Evolutionary conservation across 2,797 vertebrate genomes (phyloP), one percentile per base, ranked within the genome.

Genomic region (Rhabdomys pumilio): DNA sequence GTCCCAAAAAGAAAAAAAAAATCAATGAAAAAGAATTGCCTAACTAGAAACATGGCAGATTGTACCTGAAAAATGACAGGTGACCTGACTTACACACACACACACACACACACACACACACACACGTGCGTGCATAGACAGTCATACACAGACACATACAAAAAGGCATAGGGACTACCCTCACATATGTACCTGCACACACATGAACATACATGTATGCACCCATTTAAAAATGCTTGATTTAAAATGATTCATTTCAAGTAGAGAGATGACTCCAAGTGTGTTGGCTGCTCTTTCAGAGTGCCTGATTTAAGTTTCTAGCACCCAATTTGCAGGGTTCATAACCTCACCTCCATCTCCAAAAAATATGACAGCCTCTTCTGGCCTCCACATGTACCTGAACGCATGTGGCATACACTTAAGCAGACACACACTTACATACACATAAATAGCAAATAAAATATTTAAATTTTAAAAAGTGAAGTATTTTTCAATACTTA

Each of bases 401-500:
- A 0, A 55, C 1, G 6, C 22, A 73, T 15, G 24, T 57, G 15
- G 15, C 8, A 57, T 29, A 57, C 67, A 81, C 20, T 38, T 31
- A 88, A 50, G 29, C 9, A 57, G 22, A 87, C n/a, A 73, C 12
- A 57, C 24, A 55, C 13, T 38, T 17, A 55, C 24, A 87, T 19
- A 53, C 14, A 55, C 22, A 73, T 9, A 73, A 19, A 57, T 12
- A 55, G 1, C n/a, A 24, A 87, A 53, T 53, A 38, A 75, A 73
- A 38, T 29, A 57, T 20, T 24, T n/a, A 53, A 38, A 29, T 8
- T 50, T 50, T 50, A 50, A 50, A 11, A 84, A 10, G 38, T 10
- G 26, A 69, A 93, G 34, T 22, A 73, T 80, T 93, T 92, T 80
- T 44, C 11, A 76, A 76, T 26, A 55, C 26, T 84, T 69, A n/a